Percentiles rank a stretch among this genome's conserved stretches.
These are phyloP conservation scores for Brachynemurus nebulosus DNA, from an alignment of 2,888 invertebrate genomes.

Conservation along the genomic window DNA sequence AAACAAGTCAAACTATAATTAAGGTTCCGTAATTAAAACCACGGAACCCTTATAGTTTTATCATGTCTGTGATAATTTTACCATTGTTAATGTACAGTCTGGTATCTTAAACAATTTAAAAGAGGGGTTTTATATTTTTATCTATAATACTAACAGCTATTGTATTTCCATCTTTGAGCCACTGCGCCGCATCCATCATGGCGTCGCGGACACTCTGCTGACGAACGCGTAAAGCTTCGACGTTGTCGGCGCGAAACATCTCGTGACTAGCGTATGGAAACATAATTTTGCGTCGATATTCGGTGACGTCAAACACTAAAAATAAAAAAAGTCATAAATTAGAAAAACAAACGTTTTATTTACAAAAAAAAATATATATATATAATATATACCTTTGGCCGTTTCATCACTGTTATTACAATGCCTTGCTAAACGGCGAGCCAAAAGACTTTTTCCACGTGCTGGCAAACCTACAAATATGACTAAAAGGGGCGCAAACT, in stretches of 20 bases:
- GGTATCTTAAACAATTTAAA: too few species aligned
- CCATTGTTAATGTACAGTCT: too few species aligned
- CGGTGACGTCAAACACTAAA: constrained; percentile 85
- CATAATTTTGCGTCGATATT: constrained; percentile 73
- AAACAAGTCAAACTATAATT: too few species aligned
- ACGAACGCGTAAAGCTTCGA: constrained; percentile 66
- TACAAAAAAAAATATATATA: constrained; percentile 4
- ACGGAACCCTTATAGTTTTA: too few species aligned
- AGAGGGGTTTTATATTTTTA: too few species aligned
- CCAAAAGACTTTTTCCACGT: constrained; percentile 83
- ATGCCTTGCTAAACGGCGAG: constrained; percentile 73
- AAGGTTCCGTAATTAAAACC: too few species aligned
- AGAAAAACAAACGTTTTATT: constrained; percentile 1
- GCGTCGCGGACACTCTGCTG: constrained; percentile 72
- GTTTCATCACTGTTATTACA: constrained; percentile 84
- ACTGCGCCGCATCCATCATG: constrained; percentile 71
- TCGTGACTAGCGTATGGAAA: constrained; percentile 72
- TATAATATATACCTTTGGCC: constrained; percentile 50
- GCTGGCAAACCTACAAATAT: constrained; percentile 85
- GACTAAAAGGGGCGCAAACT: constrained; percentile 61
- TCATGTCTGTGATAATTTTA: too few species aligned
- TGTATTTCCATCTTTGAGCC: constrained; percentile 64
- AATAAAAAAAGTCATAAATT: constrained; percentile 19
- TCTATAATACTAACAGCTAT: constrained; percentile 51
- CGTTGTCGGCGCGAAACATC: constrained; percentile 76